These are phyloP conservation scores for Pitta sordida DNA, from an alignment of 2,113 vertebrate species.

Conservation along the genomic window DNA sequence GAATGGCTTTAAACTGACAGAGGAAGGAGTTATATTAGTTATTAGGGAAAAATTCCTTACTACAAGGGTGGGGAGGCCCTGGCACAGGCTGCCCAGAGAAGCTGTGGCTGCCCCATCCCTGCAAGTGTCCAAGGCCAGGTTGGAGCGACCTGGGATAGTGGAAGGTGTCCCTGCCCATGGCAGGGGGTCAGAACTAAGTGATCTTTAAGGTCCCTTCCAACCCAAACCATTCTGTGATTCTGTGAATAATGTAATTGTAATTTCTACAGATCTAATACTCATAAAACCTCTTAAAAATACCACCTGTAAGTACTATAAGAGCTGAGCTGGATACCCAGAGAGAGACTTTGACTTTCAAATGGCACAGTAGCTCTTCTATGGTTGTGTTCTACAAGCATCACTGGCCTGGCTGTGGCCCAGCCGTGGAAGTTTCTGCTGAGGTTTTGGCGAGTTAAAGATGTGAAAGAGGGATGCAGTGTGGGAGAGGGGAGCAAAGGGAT, in stretches of 20 bases:
- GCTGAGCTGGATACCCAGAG: background rate
- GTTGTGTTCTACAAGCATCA: background rate
- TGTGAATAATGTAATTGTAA: background rate
- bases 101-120: background rate
- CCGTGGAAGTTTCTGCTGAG: background rate
- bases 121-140: accelerated
- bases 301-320: background rate
- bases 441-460: background rate
- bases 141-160: background rate
- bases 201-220: background rate
- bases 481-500: background rate
- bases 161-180: background rate
- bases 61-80: accelerated
- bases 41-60: background rate
- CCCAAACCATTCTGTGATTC: background rate
- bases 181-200: background rate
- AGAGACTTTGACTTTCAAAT: background rate
- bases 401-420: background rate
- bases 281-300: background rate
- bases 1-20: background rate
- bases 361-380: too few species aligned
- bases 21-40: background rate
- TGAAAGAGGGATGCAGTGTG: background rate
- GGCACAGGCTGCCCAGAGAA: background rate
- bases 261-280: background rate